Percentiles rank a stretch among this genome's conserved stretches.
These are phyloP conservation scores for Papilio polytes DNA, from an alignment of 1,140 invertebrate species.

Conservation along the genomic window DNA sequence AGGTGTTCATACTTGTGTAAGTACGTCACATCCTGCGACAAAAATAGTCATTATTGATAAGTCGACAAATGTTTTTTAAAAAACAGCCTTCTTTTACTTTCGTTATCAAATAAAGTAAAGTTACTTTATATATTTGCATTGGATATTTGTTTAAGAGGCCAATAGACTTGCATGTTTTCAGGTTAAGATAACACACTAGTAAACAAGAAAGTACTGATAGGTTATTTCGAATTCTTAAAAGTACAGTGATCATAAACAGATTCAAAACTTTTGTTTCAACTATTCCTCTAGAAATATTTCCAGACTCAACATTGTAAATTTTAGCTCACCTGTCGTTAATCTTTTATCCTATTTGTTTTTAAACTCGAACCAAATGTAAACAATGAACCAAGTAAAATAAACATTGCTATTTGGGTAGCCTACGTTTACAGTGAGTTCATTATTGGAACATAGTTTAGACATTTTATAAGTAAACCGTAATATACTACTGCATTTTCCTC, in stretches of 20 bases:
- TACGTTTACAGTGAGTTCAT: too few relatives aligned
- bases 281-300: slow-evolving; percentile 8
- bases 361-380: background rate
- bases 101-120: background rate
- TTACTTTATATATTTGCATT: background rate
- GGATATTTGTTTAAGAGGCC: background rate
- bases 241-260: background rate
- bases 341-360: background rate
- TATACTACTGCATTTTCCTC: too few relatives aligned
- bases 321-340: slow-evolving; percentile 22
- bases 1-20: background rate
- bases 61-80: background rate
- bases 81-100: background rate
- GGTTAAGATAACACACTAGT: background rate
- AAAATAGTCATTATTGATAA: too few relatives aligned
- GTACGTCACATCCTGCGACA: slow-evolving; percentile 2
- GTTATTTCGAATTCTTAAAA: background rate
- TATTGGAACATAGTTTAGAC: too few relatives aligned
- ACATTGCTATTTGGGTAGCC: background rate
- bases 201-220: background rate
- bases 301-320: background rate
- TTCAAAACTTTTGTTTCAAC: background rate
- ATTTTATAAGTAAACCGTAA: too few relatives aligned
- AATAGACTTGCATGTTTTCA: background rate
- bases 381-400: slow-evolving; percentile 29